These are phyloP conservation scores for Pachymerium ferrugineum DNA, from an alignment of 2,888 invertebrate genomes.

Conservation along the genomic window DNA sequence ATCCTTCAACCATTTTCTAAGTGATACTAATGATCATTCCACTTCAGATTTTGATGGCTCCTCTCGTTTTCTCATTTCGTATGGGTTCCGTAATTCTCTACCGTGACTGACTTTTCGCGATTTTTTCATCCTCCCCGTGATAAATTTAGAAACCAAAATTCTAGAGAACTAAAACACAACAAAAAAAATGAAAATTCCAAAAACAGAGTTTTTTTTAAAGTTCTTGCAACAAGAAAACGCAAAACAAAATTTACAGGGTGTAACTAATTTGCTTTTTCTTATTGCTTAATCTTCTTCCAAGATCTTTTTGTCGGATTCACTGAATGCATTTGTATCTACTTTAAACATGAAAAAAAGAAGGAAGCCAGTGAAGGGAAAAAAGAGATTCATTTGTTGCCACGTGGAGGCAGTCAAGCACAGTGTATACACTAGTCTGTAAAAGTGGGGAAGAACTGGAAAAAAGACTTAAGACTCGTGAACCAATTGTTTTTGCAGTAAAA, in stretches of 20 bases:
- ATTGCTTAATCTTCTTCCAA: not conserved
- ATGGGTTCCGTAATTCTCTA: too few species aligned
- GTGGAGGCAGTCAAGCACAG: not conserved
- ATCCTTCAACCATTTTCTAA: too few species aligned
- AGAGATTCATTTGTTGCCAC: not conserved
- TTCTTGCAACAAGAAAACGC: not conserved
- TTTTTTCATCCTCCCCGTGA: too few species aligned
- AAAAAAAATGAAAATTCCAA: not conserved
- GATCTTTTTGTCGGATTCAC: not conserved
- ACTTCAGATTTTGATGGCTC: too few species aligned
- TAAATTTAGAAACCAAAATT: too few species aligned
- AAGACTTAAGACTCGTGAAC: not conserved
- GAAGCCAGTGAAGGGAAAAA: not conserved
- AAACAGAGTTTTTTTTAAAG: too few species aligned
- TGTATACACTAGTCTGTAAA: too few species aligned
- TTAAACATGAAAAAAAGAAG: not conserved
- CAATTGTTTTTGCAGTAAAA: slow-evolving; percentile 15
- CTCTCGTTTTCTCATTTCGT: too few species aligned
- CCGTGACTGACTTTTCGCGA: too few species aligned
- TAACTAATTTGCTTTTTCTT: not conserved
- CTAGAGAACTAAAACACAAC: too few species aligned
- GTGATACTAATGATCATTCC: too few species aligned
- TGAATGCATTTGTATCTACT: not conserved
- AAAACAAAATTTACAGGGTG: not conserved
- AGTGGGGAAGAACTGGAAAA: not conserved